These are phyloP conservation scores for Buteo buteo DNA, from an alignment of 2,113 vertebrate genomes.

Conservation along the genomic window DNA sequence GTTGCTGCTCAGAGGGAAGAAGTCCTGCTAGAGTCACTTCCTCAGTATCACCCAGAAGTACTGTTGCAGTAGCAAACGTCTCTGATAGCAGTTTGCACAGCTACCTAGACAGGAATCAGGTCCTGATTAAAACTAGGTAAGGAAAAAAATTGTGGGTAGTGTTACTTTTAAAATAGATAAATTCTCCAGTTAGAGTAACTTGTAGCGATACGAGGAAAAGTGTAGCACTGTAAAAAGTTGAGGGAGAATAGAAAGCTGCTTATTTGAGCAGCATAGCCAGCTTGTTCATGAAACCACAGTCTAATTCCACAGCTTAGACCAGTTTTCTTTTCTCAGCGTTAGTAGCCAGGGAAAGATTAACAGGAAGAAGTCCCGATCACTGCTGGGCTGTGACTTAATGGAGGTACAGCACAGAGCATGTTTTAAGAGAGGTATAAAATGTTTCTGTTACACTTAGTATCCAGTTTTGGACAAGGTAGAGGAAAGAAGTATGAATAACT, in stretches of 20 bases:
- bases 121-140: not conserved
- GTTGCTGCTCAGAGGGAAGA: not conserved
- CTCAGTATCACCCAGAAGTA: not conserved
- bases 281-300: not conserved
- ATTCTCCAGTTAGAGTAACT: not conserved
- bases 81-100: not conserved
- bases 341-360: not conserved
- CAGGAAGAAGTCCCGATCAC: not conserved
- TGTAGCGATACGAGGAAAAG: not conserved
- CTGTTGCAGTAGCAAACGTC: not conserved
- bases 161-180: not conserved
- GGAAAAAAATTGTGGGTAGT: not conserved
- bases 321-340: not conserved
- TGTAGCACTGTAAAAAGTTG: not conserved
- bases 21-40: not conserved
- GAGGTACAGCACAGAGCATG: not conserved
- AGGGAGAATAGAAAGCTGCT: not conserved
- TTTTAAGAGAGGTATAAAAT: not conserved
- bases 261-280: not conserved
- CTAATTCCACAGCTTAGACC: not conserved
- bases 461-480: not conserved
- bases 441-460: not conserved
- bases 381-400: not conserved
- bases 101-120: not conserved
- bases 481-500: not conserved